A percentile compares a stretch with the other conserved stretches of the same genome.
Conservation (phyloP, 2,797 vertebrate genomes). For the Betta splendens region DNA sequence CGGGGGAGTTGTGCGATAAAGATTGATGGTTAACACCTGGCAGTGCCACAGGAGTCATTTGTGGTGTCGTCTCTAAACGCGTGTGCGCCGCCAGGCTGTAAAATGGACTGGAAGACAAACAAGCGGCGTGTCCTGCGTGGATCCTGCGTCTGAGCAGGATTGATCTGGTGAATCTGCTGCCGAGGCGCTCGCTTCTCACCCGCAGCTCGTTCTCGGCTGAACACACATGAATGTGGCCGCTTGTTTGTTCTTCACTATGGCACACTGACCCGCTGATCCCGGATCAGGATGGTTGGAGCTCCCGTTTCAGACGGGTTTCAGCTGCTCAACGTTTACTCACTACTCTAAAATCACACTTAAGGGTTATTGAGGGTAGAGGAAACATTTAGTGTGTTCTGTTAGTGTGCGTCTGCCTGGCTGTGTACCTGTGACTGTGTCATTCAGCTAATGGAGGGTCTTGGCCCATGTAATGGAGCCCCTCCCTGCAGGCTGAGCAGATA, state of each 20-base stretch:
- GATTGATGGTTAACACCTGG: slow-evolving; percentile 67
- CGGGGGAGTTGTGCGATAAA: slow-evolving; percentile 47
- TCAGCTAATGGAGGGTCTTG: slow-evolving; percentile 76
- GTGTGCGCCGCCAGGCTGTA: slow-evolving; percentile 16
- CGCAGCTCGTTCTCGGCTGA: neutral
- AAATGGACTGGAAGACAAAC: slow-evolving; percentile 54
- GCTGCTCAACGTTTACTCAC: slow-evolving; percentile 9
- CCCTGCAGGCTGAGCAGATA: slow-evolving; percentile 59
- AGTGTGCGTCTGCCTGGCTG: slow-evolving; percentile 12
- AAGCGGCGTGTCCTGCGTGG: slow-evolving; percentile 23
- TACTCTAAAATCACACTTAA: no score
- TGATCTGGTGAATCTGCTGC: slow-evolving; percentile 43
- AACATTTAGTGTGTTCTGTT: neutral
- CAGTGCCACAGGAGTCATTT: slow-evolving; percentile 54
- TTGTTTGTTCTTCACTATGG: slow-evolving; percentile 42
- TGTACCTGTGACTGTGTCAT: slow-evolving; percentile 50
- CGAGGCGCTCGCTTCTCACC: slow-evolving; percentile 17
- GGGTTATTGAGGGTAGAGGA: neutral
- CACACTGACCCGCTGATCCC: slow-evolving; percentile 53
- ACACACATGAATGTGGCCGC: slow-evolving; percentile 44
- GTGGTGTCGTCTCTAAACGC: slow-evolving; percentile 42
- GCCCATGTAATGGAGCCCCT: slow-evolving; percentile 72
- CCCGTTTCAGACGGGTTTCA: slow-evolving; percentile 48
- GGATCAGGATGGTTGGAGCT: slow-evolving; percentile 18
- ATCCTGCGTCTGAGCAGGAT: slow-evolving; percentile 54